Conservation (phyloP, 2,113 vertebrate genomes). For the Gavialis gangeticus region DNA sequence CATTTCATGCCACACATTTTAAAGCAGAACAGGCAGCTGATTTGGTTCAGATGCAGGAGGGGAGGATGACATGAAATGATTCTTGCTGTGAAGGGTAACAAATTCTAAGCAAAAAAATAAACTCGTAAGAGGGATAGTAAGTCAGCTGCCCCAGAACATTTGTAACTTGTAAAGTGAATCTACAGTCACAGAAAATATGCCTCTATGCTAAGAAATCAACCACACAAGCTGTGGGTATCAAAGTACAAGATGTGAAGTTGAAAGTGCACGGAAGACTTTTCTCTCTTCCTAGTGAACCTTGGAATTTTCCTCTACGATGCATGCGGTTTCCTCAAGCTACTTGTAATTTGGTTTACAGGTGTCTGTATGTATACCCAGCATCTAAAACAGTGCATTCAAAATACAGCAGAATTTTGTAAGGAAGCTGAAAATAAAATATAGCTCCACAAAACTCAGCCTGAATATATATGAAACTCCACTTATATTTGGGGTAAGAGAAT, state of each 20-base stretch:
- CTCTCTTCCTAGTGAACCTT: background rate
- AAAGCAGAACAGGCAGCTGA: background rate
- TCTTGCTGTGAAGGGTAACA: background rate
- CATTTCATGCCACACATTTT: fast-evolving
- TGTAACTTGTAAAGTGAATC: background rate
- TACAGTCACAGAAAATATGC: fast-evolving
- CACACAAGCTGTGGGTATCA: background rate
- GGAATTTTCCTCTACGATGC: background rate
- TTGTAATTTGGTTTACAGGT: fast-evolving
- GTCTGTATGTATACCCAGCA: background rate
- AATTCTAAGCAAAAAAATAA: fast-evolving
- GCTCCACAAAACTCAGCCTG: background rate
- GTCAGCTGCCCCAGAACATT: background rate
- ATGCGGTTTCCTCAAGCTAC: background rate
- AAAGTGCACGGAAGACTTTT: background rate
- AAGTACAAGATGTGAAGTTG: background rate
- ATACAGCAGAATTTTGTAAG: fast-evolving
- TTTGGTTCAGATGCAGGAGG: fast-evolving
- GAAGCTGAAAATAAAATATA: background rate
- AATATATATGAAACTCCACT: background rate
- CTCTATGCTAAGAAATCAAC: background rate
- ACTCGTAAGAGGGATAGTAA: fast-evolving
- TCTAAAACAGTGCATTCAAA: background rate
- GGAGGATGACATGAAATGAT: fast-evolving
- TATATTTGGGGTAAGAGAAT: fast-evolving